Percentiles rank a stretch among this genome's conserved stretches.
phyloP scores from a whole-genome alignment of 2,797 vertebrate genomes.

The Euthynnus affinis region DNA sequence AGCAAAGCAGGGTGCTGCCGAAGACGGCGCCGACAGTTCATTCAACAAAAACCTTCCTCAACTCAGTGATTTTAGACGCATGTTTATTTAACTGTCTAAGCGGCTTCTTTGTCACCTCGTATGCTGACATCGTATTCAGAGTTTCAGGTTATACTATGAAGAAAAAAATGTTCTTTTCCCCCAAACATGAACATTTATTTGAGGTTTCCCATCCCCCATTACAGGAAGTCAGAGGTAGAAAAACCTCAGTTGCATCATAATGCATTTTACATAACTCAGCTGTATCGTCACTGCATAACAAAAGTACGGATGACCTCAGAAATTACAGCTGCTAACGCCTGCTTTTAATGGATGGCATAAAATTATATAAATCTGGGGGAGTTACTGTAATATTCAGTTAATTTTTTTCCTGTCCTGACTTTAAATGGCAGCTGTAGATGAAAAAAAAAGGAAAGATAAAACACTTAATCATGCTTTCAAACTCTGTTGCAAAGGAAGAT shows the following conservation, averaged over 20 bases:
- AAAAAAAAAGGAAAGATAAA: too few species aligned
- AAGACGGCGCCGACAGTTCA: constrained; percentile 6
- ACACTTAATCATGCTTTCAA: not conserved
- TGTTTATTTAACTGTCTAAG: too few species aligned
- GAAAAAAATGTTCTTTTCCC: too few species aligned
- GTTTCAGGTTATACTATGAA: not conserved
- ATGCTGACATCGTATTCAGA: too few species aligned
- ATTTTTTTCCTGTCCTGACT: not conserved
- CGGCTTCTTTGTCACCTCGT: not conserved
- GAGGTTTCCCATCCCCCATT: too few species aligned
- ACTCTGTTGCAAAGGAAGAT: not conserved
- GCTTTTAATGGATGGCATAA: too few species aligned
- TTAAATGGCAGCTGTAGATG: not conserved
- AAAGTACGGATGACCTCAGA: not conserved
- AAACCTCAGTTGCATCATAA: too few species aligned
- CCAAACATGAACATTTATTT: too few species aligned
- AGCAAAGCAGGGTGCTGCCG: constrained; percentile 8
- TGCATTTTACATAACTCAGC: too few species aligned
- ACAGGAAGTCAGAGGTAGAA: too few species aligned
- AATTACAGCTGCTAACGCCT: not conserved
- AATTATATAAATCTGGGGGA: not conserved
- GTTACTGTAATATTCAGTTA: not conserved
- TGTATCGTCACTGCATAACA: not conserved
- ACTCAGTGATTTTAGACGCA: not conserved
- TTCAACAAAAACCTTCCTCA: constrained; percentile 10